phyloP scores from a whole-genome alignment of 2,888 invertebrate genomes.

The Galeruca laticollis region DNA sequence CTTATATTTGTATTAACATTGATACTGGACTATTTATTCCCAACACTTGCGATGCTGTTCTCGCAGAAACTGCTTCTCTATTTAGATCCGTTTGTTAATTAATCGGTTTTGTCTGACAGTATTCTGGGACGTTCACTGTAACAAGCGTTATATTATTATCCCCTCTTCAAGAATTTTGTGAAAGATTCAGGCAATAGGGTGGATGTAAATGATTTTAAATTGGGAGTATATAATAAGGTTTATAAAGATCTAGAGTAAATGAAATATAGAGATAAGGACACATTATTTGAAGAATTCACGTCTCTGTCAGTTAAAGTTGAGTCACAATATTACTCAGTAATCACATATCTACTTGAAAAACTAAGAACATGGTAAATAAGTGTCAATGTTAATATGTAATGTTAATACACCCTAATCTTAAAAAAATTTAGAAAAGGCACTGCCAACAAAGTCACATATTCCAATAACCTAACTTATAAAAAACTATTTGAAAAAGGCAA shows the following conservation, averaged over 20 bases:
- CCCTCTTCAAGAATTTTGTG: slow-evolving; percentile 12
- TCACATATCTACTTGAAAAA: too few relatives aligned
- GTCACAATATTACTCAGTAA: too few relatives aligned
- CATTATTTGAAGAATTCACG: not conserved
- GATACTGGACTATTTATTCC: not conserved
- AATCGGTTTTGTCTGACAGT: slow-evolving; percentile 30
- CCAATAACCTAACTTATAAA: too few relatives aligned
- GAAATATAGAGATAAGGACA: not conserved
- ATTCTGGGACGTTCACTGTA: slow-evolving; percentile 21
- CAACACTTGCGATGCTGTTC: not conserved
- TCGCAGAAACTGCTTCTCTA: slow-evolving; percentile 14
- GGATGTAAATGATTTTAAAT: slow-evolving; percentile 4
- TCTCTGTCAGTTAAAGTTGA: too few relatives aligned
- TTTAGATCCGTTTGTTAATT: slow-evolving; percentile 36
- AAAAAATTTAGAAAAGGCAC: too few relatives aligned
- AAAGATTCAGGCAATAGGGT: slow-evolving; percentile 10
- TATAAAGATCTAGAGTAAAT: not conserved
- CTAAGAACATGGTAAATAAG: too few relatives aligned
- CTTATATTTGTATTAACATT: not conserved
- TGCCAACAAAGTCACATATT: too few relatives aligned
- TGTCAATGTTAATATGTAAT: too few relatives aligned
- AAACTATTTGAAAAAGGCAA: too few relatives aligned
- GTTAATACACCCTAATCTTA: too few relatives aligned
- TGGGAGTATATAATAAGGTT: not conserved
- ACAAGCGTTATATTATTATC: slow-evolving; percentile 18